Conservation (phyloP, 2,888 invertebrate genomes). For the Ophioninae sp. region DNA sequence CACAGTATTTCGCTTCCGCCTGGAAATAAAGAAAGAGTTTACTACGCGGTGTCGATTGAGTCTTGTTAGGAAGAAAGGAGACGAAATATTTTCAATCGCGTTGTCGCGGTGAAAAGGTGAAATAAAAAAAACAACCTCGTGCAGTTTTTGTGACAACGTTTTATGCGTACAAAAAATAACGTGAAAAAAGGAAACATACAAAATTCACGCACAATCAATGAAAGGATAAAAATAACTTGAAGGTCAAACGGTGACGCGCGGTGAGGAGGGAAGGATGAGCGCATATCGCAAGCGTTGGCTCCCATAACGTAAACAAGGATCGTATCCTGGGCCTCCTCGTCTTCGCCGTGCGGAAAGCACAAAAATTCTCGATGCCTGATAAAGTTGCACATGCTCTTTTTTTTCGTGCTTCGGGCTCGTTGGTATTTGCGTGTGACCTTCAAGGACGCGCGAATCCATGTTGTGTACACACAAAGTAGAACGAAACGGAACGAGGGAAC, state of each 20-base stretch:
- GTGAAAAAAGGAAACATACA: background rate
- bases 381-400: constrained; percentile 7
- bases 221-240: constrained; percentile 51
- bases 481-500: background rate
- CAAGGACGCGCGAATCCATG: constrained; percentile 20
- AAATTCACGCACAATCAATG: constrained; percentile 18
- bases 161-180: constrained; percentile 21
- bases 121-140: constrained; percentile 24
- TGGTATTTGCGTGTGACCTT: constrained; percentile 21
- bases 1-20: constrained; percentile 81
- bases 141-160: constrained; percentile 21
- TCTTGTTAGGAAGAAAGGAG: background rate
- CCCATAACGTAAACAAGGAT: background rate
- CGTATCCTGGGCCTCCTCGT: background rate
- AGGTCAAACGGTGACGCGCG: constrained; percentile 34
- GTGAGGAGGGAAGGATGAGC: constrained; percentile 15
- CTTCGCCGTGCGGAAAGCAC: background rate
- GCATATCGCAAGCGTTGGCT: background rate
- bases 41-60: background rate
- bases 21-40: constrained; percentile 63
- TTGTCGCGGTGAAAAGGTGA: constrained; percentile 1
- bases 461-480: constrained; percentile 14
- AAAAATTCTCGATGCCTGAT: background rate
- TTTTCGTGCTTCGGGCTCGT: background rate
- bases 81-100: constrained; percentile 10